phyloP scores from a whole-genome alignment of 1,140 invertebrate species.

The Calephelis nemesis region DNA sequence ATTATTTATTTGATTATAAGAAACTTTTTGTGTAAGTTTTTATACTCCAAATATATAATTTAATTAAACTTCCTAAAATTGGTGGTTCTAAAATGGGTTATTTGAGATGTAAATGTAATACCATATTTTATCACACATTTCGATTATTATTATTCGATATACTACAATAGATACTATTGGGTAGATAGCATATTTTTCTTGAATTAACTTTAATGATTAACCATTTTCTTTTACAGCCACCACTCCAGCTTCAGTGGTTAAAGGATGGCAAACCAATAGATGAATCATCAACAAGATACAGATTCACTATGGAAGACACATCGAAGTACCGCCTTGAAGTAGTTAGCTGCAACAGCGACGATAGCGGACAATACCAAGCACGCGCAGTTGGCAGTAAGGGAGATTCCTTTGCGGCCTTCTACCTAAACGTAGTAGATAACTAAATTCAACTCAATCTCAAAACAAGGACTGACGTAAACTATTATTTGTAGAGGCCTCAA shows the following conservation, averaged over 20 bases:
- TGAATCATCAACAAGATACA: constrained; percentile 87
- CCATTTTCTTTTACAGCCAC: constrained; percentile 52
- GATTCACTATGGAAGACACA: constrained; percentile 89
- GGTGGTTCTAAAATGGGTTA: too few relatives aligned
- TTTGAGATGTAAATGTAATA: too few relatives aligned
- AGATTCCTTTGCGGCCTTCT: constrained; percentile 90
- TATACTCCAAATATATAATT: too few relatives aligned
- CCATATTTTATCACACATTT: too few relatives aligned
- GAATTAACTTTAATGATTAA: background rate
- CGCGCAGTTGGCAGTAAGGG: constrained; percentile 92
- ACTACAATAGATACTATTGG: too few relatives aligned
- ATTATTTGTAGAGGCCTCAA: constrained; percentile 40
- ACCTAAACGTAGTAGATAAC: constrained; percentile 86
- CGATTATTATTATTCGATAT: too few relatives aligned
- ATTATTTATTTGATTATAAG: too few relatives aligned
- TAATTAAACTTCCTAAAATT: too few relatives aligned
- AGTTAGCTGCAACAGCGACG: constrained; percentile 86
- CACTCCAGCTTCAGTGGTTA: constrained; percentile 87
- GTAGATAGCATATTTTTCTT: too few relatives aligned
- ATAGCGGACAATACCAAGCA: constrained; percentile 94
- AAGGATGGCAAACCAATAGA: constrained; percentile 94
- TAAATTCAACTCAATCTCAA: constrained; percentile 38
- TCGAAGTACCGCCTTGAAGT: constrained; percentile 89
- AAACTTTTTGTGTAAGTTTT: too few relatives aligned
- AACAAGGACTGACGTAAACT: constrained; percentile 46